Conservation (phyloP, 2,888 invertebrate genomes). For the Lutraria lutraria region DNA sequence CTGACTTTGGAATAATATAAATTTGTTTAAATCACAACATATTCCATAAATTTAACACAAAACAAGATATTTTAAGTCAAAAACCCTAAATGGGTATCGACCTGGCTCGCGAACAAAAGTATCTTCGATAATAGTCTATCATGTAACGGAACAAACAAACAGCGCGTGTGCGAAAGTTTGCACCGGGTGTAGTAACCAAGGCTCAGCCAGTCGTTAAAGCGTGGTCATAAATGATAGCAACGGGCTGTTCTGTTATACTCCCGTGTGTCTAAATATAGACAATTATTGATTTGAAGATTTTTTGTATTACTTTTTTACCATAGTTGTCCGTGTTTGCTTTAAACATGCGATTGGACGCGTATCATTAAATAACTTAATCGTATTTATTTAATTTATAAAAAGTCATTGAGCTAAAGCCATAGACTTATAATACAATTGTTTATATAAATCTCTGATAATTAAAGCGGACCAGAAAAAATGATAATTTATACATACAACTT, state of each 20-base stretch:
- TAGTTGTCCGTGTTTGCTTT: no score
- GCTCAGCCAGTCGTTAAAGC: conserved; percentile 61
- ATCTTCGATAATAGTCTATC: conserved; percentile 55
- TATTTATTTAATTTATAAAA: no score
- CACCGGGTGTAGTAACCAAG: conserved; percentile 66
- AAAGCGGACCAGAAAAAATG: no score
- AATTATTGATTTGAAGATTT: not conserved
- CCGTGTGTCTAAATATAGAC: conserved; percentile 45
- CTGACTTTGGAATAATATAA: not conserved
- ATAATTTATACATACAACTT: no score
- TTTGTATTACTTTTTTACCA: not conserved
- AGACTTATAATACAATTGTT: no score
- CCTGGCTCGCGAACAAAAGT: conserved; percentile 42
- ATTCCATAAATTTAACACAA: conserved; percentile 11
- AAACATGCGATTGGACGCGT: no score
- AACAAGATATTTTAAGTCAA: conserved; percentile 23
- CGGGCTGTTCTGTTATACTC: conserved; percentile 76
- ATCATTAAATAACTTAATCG: no score
- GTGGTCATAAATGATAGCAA: conserved; percentile 71
- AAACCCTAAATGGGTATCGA: conserved; percentile 34
- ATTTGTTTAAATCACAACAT: conserved; percentile 20
- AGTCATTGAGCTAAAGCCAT: no score
- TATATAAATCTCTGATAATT: no score
- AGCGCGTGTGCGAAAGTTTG: conserved; percentile 58
- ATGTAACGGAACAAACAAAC: conserved; percentile 61